Evolutionary conservation across 1,140 invertebrate species (phyloP).

Genomic region (Atta colombica): DNA sequence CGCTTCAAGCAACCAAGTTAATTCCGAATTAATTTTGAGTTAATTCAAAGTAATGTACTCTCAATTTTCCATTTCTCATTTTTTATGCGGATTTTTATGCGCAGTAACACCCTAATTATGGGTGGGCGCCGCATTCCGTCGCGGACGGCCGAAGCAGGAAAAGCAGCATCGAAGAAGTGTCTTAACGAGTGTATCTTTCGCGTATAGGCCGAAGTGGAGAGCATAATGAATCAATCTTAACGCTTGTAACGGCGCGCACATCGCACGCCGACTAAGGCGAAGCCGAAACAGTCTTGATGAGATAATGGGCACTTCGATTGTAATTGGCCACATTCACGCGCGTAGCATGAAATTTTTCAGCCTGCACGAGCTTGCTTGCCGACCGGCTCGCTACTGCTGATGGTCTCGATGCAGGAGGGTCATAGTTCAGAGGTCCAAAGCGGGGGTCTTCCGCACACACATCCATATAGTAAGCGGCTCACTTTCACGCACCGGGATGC

Average conservation of each 20-base stretch:
- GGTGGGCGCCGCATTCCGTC: conserved; percentile 26
- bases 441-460: conserved; percentile 79
- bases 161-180: conserved; percentile 40
- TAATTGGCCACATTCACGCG: conserved; percentile 69
- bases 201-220: conserved; percentile 29
- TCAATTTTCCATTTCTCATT: conserved; percentile 34
- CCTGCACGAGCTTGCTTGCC: conserved; percentile 60
- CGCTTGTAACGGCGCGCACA: conserved; percentile 53
- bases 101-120: conserved; percentile 51
- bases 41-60: conserved; percentile 21
- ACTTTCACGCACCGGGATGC: conserved; percentile 72
- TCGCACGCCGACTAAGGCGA: conserved; percentile 41
- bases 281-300: conserved; percentile 57
- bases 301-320: conserved; percentile 63
- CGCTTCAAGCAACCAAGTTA: conserved; percentile 3
- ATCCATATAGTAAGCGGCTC: conserved; percentile 82
- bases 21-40: conserved; percentile 52
- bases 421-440: conserved; percentile 79
- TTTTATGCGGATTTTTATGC: background rate
- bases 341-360: conserved; percentile 76
- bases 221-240: conserved; percentile 65
- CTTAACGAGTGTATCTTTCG: conserved; percentile 59
- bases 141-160: conserved; percentile 12
- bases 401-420: conserved; percentile 79
- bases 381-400: conserved; percentile 61